phyloP scores from a whole-genome alignment of 2,888 invertebrate genomes.

The Dryobota labecula region DNA sequence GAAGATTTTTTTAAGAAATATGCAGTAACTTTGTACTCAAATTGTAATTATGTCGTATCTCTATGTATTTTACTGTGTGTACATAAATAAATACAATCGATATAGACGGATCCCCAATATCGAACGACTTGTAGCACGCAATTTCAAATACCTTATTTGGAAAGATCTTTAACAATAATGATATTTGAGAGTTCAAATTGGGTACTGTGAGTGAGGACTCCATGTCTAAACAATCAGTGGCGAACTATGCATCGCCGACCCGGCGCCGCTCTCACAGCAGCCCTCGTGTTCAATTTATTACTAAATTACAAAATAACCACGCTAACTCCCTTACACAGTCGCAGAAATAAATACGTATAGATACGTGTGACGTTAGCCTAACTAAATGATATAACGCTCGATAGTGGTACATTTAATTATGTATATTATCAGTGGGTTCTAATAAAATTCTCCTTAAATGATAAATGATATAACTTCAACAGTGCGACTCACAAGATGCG shows the following conservation, averaged over 20 bases:
- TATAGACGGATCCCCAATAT: not conserved
- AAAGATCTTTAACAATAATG: not conserved
- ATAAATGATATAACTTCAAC: slow-evolving; percentile 74
- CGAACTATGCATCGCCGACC: slow-evolving; percentile 12
- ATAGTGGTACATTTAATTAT: slow-evolving; percentile 66
- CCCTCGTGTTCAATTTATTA: slow-evolving; percentile 68
- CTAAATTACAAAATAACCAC: slow-evolving; percentile 71
- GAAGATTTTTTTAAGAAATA: too few species aligned
- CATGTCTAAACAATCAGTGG: not conserved
- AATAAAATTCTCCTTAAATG: slow-evolving; percentile 75
- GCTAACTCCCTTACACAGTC: slow-evolving; percentile 66
- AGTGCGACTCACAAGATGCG: slow-evolving; percentile 65
- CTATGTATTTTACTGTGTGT: too few species aligned
- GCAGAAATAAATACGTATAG: slow-evolving; percentile 67
- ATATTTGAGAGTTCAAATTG: not conserved
- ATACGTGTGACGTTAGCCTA: slow-evolving; percentile 69
- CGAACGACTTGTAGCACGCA: not conserved
- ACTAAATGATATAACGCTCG: slow-evolving; percentile 72
- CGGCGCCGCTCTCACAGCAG: slow-evolving; percentile 61
- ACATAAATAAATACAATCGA: too few species aligned
- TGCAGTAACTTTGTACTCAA: too few species aligned
- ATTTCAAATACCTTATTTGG: not conserved
- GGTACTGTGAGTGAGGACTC: not conserved
- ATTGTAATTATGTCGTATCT: too few species aligned
- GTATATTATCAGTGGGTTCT: slow-evolving; percentile 70